A percentile compares a stretch with the other conserved stretches of the same genome.
These are phyloP conservation scores for Rhodeus uyekii DNA, from an alignment of 2,797 vertebrate genomes.

Conservation along the genomic window DNA sequence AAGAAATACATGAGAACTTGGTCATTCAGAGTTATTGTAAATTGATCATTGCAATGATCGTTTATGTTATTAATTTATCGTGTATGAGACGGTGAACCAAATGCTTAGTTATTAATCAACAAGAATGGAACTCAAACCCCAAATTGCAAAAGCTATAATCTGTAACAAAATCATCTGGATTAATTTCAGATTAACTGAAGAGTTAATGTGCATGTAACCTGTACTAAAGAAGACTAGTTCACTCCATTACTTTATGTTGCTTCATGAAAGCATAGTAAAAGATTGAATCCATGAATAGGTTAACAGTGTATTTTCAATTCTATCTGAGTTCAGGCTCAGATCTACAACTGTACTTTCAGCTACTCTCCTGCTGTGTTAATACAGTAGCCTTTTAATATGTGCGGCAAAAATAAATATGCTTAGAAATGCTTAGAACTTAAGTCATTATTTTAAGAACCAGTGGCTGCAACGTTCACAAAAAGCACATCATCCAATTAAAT, in stretches of 20 bases:
- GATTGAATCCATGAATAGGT: neutral
- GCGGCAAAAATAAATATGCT: neutral
- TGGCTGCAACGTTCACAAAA: neutral
- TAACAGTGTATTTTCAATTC: neutral
- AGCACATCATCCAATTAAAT: neutral
- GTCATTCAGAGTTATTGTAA: neutral
- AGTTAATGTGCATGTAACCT: neutral
- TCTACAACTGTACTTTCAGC: neutral
- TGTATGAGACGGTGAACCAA: neutral
- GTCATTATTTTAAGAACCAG: neutral
- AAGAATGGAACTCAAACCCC: neutral
- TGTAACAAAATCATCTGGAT: neutral
- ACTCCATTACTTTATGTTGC: neutral
- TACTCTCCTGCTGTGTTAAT: neutral
- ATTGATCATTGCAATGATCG: neutral
- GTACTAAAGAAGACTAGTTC: neutral
- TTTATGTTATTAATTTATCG: no score
- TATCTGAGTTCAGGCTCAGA: neutral
- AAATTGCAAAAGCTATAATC: slow-evolving; percentile 14
- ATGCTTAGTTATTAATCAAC: neutral
- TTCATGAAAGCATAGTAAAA: neutral
- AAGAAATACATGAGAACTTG: neutral
- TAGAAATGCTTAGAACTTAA: neutral
- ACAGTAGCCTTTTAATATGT: neutral
- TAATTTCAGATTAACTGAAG: neutral